Evolutionary conservation across 2,113 vertebrate genomes (phyloP), one percentile per base, ranked within the genome.

Genomic region (Hemibagrus wyckioides): DNA sequence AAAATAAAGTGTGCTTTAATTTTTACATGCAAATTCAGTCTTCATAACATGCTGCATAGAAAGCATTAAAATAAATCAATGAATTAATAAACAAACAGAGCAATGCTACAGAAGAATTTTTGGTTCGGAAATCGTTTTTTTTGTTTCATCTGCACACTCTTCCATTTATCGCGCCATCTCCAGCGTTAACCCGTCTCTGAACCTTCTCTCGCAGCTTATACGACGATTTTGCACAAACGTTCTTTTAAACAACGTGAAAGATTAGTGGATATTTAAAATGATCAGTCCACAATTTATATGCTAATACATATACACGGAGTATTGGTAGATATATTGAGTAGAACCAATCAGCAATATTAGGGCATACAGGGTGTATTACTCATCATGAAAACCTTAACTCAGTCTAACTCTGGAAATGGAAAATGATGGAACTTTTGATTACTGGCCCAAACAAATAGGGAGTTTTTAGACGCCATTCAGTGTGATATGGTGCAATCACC

Each of bases 321-420:
- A 80, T 84, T 33, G 79, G 5, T 57, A 33, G 30, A 28, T 28
- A 25, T 36, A 56, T 84, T 80, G 57, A 79, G 59, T 76, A 84
- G 50, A 87, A 71, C 52, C 79, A 57, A 80, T 84, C 59, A 52
- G 69, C n/a, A 85, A 50, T 76, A 89, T 82, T 57, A 82, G 41
- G 41, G 36, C 54, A 56, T 52, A 89, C 50, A 80, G 73, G 48
- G n/a, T 7, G 52, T 79, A 39, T 14, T 65, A 59, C 28, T 80
- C n/a, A 54, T 80, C 30, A 79, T 36, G 28, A 25, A 65, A 63
- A 59, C 33, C 41, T 28, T 48, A 41, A 85, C 36, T 56, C 19
- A 30, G 82, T 71, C 9, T 9, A 85, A 57, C 23, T 59, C 71
- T 79, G 73, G 73, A 79, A 67, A 65, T n/a, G 36, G 39, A 76